Conservation (phyloP, 2,113 vertebrate genomes). For the rabbit (Oryctolagus cuniculus) region DNA sequence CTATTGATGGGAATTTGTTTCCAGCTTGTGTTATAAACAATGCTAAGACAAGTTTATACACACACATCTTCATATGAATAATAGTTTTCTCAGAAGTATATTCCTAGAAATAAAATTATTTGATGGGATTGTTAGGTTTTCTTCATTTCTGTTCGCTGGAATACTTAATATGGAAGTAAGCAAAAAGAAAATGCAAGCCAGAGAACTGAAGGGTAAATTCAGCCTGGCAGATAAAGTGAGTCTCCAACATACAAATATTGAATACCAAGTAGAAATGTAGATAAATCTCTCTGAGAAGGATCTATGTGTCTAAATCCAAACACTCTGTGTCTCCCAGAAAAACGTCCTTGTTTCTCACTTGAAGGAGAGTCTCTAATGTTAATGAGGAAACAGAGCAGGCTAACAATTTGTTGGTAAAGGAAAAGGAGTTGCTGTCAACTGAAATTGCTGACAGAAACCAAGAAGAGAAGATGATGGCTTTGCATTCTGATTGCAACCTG, state of each 20-base stretch:
- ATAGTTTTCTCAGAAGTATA: slow-evolving; percentile 12
- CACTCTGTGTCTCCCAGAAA: neutral
- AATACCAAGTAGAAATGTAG: slow-evolving; percentile 45
- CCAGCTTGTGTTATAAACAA: slow-evolving; percentile 17
- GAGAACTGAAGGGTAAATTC: neutral
- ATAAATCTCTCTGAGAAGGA: slow-evolving; percentile 33
- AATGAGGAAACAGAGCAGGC: neutral
- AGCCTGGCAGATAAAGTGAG: slow-evolving; percentile 4
- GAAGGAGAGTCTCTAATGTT: neutral
- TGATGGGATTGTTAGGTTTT: neutral
- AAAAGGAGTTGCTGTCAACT: neutral
- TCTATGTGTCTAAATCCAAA: neutral
- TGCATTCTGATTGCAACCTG: slow-evolving; percentile 1
- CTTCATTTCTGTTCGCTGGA: neutral
- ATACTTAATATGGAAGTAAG: slow-evolving; percentile 24
- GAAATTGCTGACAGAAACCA: slow-evolving; percentile 26
- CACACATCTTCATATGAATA: neutral
- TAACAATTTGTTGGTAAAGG: neutral
- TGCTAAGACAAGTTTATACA: neutral
- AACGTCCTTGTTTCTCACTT: neutral
- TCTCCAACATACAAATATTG: neutral
- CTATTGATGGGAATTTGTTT: neutral
- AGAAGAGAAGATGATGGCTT: neutral
- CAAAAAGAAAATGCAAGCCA: slow-evolving; percentile 10
- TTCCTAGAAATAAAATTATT: slow-evolving; percentile 16